Evolutionary conservation across 2,888 invertebrate genomes (phyloP).

Genomic region (Odontomyia ornata): DNA sequence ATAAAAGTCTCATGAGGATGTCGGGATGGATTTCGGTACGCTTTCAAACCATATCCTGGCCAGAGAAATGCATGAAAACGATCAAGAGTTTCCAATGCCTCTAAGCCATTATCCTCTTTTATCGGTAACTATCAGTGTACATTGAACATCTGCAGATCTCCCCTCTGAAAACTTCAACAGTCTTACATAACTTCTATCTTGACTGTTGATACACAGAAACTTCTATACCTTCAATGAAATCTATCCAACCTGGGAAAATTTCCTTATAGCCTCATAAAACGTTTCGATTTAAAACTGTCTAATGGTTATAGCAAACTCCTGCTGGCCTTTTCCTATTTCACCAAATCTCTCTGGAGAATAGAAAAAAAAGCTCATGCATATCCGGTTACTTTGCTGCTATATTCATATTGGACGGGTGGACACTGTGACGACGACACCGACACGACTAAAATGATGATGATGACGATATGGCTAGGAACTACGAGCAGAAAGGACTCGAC

Average conservation of each 20-base stretch:
- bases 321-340: neutral
- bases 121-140: neutral
- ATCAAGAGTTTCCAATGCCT: neutral
- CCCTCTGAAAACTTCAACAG: neutral
- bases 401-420: neutral
- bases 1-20: too few relatives aligned
- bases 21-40: too few relatives aligned
- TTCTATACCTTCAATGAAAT: neutral
- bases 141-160: neutral
- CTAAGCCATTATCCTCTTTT: neutral
- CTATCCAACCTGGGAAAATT: neutral
- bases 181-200: too few relatives aligned
- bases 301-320: constrained; percentile 15
- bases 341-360: neutral
- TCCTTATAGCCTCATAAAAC: constrained; percentile 31
- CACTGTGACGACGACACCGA: neutral
- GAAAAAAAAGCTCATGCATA: neutral
- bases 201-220: neutral
- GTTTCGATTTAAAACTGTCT: constrained; percentile 39
- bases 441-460: neutral
- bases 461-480: neutral
- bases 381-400: neutral
- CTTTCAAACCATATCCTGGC: neutral
- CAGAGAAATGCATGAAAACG: neutral
- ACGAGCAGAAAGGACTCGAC: neutral